phyloP scores from a whole-genome alignment of 53 echinoderm and acorn worm genomes.

The Paracentrotus lividus region DNA sequence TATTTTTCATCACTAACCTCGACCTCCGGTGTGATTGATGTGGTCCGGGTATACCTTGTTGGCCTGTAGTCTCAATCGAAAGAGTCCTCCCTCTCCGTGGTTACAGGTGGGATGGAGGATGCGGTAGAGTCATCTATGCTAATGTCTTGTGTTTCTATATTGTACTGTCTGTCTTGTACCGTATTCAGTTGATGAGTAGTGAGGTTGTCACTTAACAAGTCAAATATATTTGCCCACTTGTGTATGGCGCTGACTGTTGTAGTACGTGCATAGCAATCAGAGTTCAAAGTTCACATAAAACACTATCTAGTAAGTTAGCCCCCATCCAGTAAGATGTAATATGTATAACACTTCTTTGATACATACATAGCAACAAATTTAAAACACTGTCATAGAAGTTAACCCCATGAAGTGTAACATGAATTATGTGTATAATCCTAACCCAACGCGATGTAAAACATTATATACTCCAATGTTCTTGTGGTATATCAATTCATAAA shows the following conservation, averaged over 20 bases:
- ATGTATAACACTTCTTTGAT: conserved; percentile 36
- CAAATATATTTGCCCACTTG: conserved; percentile 42
- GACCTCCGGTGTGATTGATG: conserved; percentile 31
- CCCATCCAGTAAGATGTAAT: not conserved
- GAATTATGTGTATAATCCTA: conserved; percentile 53
- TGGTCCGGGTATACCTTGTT: conserved; percentile 61
- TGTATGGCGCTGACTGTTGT: conserved; percentile 26
- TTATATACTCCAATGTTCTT: too few species aligned
- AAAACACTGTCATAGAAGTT: too few species aligned
- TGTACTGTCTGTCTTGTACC: conserved; percentile 52
- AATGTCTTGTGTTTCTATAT: conserved; percentile 44
- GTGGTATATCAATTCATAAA: too few species aligned
- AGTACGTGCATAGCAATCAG: not conserved
- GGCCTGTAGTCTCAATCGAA: conserved; percentile 51
- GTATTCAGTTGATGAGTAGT: conserved; percentile 55
- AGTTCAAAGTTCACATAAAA: too few species aligned
- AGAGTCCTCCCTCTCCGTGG: conserved; percentile 42
- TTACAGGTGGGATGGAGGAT: not conserved
- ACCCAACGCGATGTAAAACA: not conserved
- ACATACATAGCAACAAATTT: too few species aligned
- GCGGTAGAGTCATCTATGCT: conserved; percentile 42
- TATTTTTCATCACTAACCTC: conserved; percentile 67
- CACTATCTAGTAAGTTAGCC: not conserved
- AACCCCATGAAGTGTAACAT: too few species aligned
- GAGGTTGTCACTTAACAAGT: not conserved